These are phyloP conservation scores for Anhinga rufa DNA, from an alignment of 2,113 vertebrate genomes.

Conservation along the genomic window DNA sequence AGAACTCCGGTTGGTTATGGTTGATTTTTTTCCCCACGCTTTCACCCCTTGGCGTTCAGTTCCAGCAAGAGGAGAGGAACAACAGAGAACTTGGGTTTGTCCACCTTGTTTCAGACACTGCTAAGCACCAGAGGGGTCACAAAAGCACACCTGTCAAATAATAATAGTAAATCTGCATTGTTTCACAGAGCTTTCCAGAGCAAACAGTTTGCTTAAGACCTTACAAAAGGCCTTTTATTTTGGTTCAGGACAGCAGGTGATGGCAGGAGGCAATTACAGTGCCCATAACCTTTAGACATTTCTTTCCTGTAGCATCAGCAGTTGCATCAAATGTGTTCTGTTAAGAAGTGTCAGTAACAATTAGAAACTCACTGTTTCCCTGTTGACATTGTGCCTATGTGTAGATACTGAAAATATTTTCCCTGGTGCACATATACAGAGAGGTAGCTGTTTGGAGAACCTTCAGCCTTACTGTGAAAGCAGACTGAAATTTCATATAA, in stretches of 20 bases:
- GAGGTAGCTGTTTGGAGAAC: neutral
- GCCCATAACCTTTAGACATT: neutral
- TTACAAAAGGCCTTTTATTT: slow-evolving; percentile 3
- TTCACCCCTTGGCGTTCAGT: neutral
- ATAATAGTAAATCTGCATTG: neutral
- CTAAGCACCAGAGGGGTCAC: neutral
- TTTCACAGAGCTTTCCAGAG: neutral
- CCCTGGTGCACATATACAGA: neutral
- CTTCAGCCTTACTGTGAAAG: neutral
- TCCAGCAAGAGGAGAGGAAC: neutral
- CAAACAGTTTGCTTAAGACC: neutral
- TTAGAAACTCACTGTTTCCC: neutral
- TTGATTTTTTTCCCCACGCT: neutral
- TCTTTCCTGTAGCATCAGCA: neutral
- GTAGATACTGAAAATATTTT: neutral
- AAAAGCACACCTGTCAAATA: neutral
- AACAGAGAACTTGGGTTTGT: neutral
- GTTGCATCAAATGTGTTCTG: neutral
- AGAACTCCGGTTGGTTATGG: neutral
- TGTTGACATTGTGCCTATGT: neutral
- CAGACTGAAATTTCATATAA: neutral
- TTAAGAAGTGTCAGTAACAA: neutral
- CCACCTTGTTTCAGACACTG: neutral
- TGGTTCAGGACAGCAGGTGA: slow-evolving; percentile 20
- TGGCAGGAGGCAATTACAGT: neutral